Evolutionary conservation across 2,888 invertebrate species (phyloP).

Genomic region (Himalopsyche kuldschensis): DNA sequence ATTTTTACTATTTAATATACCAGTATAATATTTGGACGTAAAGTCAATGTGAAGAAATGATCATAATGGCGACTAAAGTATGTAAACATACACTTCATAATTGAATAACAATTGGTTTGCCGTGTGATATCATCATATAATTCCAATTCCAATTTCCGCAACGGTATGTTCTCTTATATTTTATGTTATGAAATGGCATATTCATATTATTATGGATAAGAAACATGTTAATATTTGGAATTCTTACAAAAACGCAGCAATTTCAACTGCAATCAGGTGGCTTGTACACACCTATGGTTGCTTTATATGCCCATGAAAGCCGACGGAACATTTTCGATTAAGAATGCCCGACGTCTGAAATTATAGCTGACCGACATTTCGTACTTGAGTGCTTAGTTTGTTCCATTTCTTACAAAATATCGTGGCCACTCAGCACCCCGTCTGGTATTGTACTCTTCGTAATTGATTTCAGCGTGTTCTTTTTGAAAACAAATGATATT

Average conservation of each 20-base stretch:
- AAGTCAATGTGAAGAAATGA: too few relatives aligned
- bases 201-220: not conserved
- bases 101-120: not conserved
- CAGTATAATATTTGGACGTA: too few relatives aligned
- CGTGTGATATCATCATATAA: not conserved
- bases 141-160: not conserved
- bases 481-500: not conserved
- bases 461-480: not conserved
- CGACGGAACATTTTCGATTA: not conserved
- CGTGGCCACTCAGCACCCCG: slow-evolving; percentile 28
- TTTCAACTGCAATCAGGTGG: not conserved
- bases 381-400: not conserved
- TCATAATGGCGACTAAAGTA: too few relatives aligned
- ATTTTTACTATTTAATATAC: too few relatives aligned
- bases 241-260: not conserved
- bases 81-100: not conserved
- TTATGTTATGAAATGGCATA: not conserved
- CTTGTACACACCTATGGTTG: not conserved
- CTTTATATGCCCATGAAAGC: not conserved
- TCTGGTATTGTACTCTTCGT: slow-evolving; percentile 44
- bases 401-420: not conserved
- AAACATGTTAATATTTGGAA: not conserved
- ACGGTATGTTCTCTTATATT: not conserved
- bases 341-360: not conserved
- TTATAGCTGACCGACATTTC: not conserved